phyloP scores from a whole-genome alignment of 2,888 invertebrate species.

The Myopa tessellatipennis region DNA sequence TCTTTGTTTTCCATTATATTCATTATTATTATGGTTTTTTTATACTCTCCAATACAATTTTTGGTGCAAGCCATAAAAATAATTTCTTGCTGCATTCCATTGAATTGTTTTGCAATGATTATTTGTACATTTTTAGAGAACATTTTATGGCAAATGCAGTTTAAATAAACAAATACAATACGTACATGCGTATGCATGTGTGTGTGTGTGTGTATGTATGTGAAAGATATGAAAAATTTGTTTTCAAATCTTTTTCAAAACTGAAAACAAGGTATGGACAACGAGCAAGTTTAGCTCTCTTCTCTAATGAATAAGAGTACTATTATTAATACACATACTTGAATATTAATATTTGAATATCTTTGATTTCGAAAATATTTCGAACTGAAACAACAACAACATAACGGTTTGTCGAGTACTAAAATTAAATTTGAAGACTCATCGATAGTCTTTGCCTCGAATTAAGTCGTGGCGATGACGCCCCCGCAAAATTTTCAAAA shows the following conservation, averaged over 20 bases:
- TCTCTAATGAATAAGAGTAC: background rate
- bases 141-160: too few species aligned
- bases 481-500: constrained; percentile 22
- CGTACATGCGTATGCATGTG: too few species aligned
- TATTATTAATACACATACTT: constrained; percentile 22
- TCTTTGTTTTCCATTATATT: too few species aligned
- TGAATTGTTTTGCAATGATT: too few species aligned
- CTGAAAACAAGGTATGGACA: background rate
- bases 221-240: too few species aligned
- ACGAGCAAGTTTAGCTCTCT: background rate
- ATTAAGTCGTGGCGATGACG: background rate
- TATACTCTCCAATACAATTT: too few species aligned
- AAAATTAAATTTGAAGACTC: constrained; percentile 43
- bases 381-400: background rate
- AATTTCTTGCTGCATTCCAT: too few species aligned
- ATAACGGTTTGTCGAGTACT: constrained; percentile 9
- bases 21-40: too few species aligned
- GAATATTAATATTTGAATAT: background rate
- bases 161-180: too few species aligned
- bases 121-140: too few species aligned
- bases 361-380: constrained; percentile 5
- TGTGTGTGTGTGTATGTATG: too few species aligned
- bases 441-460: constrained; percentile 17
- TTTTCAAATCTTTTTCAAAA: background rate
- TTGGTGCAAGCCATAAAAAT: too few species aligned